Evolutionary conservation across 2,888 invertebrate species (phyloP).

Genomic region (Chrysolina americana): DNA sequence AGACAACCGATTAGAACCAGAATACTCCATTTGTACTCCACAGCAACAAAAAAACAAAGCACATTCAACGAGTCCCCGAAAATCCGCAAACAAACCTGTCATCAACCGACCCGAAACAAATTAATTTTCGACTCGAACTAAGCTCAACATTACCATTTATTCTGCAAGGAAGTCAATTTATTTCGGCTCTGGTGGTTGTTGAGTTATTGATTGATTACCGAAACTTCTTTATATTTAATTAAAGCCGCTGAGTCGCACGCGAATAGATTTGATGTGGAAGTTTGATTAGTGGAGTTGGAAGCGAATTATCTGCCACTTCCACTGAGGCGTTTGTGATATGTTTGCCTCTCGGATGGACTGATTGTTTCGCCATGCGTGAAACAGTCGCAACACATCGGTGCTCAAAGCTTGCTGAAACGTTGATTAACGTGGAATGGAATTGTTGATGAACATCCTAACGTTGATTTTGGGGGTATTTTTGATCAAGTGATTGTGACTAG

Average conservation of each 20-base stretch:
- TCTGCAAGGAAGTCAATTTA: neutral
- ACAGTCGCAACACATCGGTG: neutral
- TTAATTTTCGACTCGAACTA: neutral
- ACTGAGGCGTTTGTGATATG: neutral
- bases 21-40: too few species aligned
- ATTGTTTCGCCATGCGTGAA: neutral
- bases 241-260: neutral
- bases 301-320: slow-evolving; percentile 5
- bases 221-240: slow-evolving; percentile 16
- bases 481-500: too few species aligned
- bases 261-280: slow-evolving; percentile 11
- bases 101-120: neutral
- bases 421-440: neutral
- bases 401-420: neutral
- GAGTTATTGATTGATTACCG: slow-evolving; percentile 11
- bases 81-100: slow-evolving; percentile 5
- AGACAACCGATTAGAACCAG: too few species aligned
- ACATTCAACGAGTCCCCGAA: neutral
- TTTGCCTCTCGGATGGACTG: neutral
- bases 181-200: neutral
- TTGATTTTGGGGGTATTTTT: too few species aligned
- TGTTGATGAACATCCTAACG: too few species aligned
- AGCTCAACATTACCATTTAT: neutral
- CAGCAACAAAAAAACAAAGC: neutral
- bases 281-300: slow-evolving; percentile 6